phyloP scores from a whole-genome alignment of 1,140 invertebrate species.

The Drosophila teissieri region DNA sequence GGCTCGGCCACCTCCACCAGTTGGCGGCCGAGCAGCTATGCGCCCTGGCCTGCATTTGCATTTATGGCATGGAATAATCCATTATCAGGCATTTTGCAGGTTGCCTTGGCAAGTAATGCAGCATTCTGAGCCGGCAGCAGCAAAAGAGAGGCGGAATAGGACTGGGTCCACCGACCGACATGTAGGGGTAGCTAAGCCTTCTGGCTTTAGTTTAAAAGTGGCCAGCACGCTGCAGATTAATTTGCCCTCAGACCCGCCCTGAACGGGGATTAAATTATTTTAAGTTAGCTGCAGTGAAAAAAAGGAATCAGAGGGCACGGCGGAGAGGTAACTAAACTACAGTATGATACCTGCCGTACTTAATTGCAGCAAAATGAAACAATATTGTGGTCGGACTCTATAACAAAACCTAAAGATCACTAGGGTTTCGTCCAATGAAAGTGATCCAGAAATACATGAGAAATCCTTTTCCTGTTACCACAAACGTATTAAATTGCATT shows the following conservation, averaged over 20 bases:
- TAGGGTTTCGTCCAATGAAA: neutral
- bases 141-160: conserved; percentile 6
- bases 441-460: too few species aligned
- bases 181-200: conserved; percentile 57
- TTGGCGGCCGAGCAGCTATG: conserved; percentile 34
- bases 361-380: too few species aligned
- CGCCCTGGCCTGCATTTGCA: conserved; percentile 68
- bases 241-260: conserved; percentile 42
- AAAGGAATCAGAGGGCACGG: conserved; percentile 11
- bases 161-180: conserved; percentile 13
- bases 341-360: neutral
- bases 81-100: conserved; percentile 83
- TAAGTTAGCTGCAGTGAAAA: conserved; percentile 25
- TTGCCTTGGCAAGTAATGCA: conserved; percentile 79
- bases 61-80: conserved; percentile 82
- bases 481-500: too few species aligned
- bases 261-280: conserved; percentile 57
- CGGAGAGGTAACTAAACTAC: conserved; percentile 19
- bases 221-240: conserved; percentile 65
- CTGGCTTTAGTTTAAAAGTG: conserved; percentile 75
- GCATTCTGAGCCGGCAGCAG: conserved; percentile 46
- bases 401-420: too few species aligned
- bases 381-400: too few species aligned
- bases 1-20: conserved; percentile 18
- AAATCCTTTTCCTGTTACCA: too few species aligned